Conservation (phyloP, 2,797 vertebrate species). For the Phataginus tetradactyla region DNA sequence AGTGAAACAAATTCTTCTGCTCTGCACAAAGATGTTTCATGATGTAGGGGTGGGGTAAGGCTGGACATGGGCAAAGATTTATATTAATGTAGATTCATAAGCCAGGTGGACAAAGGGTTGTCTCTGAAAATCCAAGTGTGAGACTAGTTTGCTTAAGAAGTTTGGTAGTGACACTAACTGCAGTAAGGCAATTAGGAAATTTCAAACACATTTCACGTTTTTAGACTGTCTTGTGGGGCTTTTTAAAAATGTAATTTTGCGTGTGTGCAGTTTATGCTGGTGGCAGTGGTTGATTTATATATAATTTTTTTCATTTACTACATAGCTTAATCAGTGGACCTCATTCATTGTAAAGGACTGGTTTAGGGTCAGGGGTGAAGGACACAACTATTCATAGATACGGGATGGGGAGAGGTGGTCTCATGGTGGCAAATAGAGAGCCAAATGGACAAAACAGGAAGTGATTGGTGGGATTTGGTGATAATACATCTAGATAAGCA, state of each 20-base stretch:
- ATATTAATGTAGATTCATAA: neutral
- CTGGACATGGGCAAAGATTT: neutral
- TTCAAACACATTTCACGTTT: neutral
- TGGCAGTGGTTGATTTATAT: neutral
- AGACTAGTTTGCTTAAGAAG: neutral
- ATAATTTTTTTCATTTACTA: neutral
- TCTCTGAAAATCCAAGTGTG: neutral
- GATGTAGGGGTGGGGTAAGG: neutral
- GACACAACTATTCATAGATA: neutral
- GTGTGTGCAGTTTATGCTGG: neutral
- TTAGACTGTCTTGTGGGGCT: neutral
- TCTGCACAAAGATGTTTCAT: neutral
- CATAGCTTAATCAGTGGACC: neutral
- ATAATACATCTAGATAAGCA: neutral
- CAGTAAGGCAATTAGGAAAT: neutral
- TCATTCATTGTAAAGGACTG: neutral
- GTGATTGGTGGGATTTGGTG: neutral
- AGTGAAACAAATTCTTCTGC: neutral
- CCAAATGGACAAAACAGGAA: neutral
- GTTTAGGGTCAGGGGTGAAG: neutral
- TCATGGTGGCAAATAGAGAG: neutral
- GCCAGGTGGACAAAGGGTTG: fast-evolving
- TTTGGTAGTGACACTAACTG: neutral
- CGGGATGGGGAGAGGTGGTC: no score
- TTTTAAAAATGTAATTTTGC: neutral